A percentile compares a stretch with the other conserved stretches of the same genome.
These are phyloP conservation scores for Diplogasteroides magnus DNA, from an alignment of 1,140 invertebrate species.

Conservation along the genomic window DNA sequence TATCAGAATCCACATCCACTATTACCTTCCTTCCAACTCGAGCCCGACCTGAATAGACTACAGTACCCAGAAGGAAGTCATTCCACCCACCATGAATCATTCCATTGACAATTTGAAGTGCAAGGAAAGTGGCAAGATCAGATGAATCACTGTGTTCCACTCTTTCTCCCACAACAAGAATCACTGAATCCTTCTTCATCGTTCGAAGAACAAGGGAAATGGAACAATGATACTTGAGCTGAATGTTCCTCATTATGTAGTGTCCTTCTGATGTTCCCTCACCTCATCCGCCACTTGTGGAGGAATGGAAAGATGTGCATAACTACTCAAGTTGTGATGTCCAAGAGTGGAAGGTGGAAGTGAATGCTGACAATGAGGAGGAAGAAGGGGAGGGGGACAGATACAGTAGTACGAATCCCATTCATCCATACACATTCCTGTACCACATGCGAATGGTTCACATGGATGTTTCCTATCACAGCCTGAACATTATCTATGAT, in stretches of 20 bases:
- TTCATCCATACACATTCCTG: conserved; percentile 77
- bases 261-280: not conserved
- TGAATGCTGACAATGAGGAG: conserved; percentile 76
- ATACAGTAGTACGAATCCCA: conserved; percentile 80
- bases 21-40: conserved; percentile 22
- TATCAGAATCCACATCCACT: conserved; percentile 6
- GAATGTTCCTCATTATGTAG: not conserved
- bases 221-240: conserved; percentile 55
- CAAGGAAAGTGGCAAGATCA: conserved; percentile 61
- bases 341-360: conserved; percentile 84
- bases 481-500: too few relatives aligned
- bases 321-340: conserved; percentile 57
- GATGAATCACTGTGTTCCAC: not conserved
- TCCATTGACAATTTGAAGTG: conserved; percentile 46
- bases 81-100: conserved; percentile 14
- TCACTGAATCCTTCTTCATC: not conserved
- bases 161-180: not conserved
- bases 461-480: too few relatives aligned
- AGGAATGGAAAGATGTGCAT: not conserved
- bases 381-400: conserved; percentile 78
- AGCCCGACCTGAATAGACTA: conserved; percentile 5
- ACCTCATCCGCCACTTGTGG: not conserved
- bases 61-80: not conserved
- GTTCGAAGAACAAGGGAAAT: not conserved
- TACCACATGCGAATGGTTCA: conserved; percentile 76